Evolutionary conservation across 2,113 vertebrate genomes (phyloP).

Genomic region (Harpagus bidentatus): DNA sequence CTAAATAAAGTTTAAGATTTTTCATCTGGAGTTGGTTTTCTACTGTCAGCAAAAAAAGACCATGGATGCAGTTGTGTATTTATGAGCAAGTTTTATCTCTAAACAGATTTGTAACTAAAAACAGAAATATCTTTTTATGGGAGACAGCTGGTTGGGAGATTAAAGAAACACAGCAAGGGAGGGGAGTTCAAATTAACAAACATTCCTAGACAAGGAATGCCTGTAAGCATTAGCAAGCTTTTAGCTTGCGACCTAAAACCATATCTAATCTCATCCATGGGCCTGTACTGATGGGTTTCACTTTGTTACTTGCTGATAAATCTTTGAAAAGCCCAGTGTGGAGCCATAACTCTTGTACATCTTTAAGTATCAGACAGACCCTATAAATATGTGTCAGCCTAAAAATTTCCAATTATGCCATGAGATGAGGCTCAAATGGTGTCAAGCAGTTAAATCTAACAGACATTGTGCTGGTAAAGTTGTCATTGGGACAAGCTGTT

Average conservation of each 20-base stretch:
- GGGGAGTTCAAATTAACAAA: conserved; percentile 76
- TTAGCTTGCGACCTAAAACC: conserved; percentile 74
- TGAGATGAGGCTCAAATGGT: neutral
- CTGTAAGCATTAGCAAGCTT: conserved; percentile 70
- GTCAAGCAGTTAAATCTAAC: neutral
- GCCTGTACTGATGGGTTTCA: conserved; percentile 41
- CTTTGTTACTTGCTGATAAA: conserved; percentile 40
- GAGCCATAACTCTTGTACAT: conserved; percentile 2
- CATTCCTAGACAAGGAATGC: conserved; percentile 75
- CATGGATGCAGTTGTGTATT: conserved; percentile 72
- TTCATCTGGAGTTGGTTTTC: conserved; percentile 71
- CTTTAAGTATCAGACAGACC: conserved; percentile 2
- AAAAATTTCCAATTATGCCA: neutral
- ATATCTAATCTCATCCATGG: conserved; percentile 53
- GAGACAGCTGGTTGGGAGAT: conserved; percentile 82
- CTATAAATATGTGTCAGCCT: neutral
- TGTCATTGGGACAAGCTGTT: neutral
- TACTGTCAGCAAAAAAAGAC: conserved; percentile 65
- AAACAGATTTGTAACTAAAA: conserved; percentile 86
- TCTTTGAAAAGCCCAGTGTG: conserved; percentile 15
- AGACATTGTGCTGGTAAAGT: neutral
- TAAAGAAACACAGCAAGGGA: conserved; percentile 74
- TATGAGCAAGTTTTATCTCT: conserved; percentile 79
- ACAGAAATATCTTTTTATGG: conserved; percentile 84
- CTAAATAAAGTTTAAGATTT: conserved; percentile 65